These are phyloP conservation scores for Anoura caudifer DNA, from an alignment of 2,113 vertebrate species.

Conservation along the genomic window DNA sequence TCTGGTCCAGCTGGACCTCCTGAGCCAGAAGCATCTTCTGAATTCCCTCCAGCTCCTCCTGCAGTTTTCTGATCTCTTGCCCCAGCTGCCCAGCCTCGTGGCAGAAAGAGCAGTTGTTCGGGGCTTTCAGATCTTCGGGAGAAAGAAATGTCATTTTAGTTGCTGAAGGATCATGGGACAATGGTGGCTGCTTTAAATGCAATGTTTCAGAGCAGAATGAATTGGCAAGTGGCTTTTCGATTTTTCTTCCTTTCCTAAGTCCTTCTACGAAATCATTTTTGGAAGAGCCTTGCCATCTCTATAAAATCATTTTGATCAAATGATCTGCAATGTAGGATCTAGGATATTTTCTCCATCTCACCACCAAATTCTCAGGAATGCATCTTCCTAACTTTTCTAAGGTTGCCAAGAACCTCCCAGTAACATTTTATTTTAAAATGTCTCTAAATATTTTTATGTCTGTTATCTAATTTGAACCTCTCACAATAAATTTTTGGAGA, in stretches of 20 bases:
- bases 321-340: background rate
- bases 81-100: constrained; percentile 85
- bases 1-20: constrained; percentile 82
- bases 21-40: constrained; percentile 90
- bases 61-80: constrained; percentile 87
- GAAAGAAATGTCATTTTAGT: constrained; percentile 24
- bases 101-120: constrained; percentile 89
- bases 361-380: background rate
- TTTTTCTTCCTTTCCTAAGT: background rate
- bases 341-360: background rate
- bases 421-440: background rate
- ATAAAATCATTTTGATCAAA: background rate
- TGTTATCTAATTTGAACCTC: background rate
- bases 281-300: background rate
- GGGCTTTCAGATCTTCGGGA: constrained; percentile 82
- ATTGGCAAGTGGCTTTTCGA: background rate
- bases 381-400: background rate
- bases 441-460: background rate
- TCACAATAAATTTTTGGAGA: background rate
- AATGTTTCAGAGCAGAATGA: background rate
- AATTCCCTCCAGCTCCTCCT: constrained; percentile 90
- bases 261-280: background rate
- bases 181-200: background rate
- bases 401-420: background rate
- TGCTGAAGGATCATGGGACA: background rate